Evolutionary conservation across 2,797 vertebrate species (phyloP).

Genomic region (Lacerta agilis): DNA sequence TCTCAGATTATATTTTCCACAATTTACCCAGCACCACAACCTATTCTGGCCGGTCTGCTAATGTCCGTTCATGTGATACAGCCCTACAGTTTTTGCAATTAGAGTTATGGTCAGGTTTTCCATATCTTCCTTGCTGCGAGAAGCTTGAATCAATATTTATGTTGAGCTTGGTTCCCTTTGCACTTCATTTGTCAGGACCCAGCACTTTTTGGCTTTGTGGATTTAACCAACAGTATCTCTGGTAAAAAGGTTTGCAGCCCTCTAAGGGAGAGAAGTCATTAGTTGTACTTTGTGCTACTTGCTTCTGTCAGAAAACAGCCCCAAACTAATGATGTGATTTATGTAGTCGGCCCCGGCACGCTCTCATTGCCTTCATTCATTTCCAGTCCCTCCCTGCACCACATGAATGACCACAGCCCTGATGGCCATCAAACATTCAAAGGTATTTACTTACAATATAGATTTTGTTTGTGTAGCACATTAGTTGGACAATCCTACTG

Average conservation of each 20-base stretch:
- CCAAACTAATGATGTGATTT: conserved; percentile 60
- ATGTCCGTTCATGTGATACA: background rate
- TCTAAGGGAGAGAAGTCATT: conserved; percentile 46
- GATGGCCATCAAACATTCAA: conserved; percentile 44
- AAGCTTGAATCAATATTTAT: conserved; percentile 56
- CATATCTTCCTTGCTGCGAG: conserved; percentile 34
- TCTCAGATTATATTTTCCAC: conserved; percentile 30
- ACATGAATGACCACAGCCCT: conserved; percentile 35
- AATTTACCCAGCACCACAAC: background rate
- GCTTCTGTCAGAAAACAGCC: conserved; percentile 49
- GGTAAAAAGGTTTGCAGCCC: conserved; percentile 25
- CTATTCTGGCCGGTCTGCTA: background rate
- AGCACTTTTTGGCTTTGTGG: conserved; percentile 29
- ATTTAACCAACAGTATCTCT: conserved; percentile 49
- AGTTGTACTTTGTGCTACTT: conserved; percentile 24
- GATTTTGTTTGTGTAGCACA: conserved; percentile 45
- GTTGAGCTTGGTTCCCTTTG: conserved; percentile 45
- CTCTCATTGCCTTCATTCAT: conserved; percentile 35
- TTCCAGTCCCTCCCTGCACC: conserved; percentile 20
- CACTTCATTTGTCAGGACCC: conserved; percentile 30
- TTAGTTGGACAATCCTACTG: conserved; percentile 57
- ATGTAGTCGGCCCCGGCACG: conserved; percentile 9
- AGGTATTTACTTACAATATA: conserved; percentile 54
- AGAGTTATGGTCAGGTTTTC: conserved; percentile 16
- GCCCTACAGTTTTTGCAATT: background rate